A percentile compares a stretch with the other conserved stretches of the same genome.
Conservation (phyloP, 2,888 invertebrate genomes). For the Drosophila tripunctata region DNA sequence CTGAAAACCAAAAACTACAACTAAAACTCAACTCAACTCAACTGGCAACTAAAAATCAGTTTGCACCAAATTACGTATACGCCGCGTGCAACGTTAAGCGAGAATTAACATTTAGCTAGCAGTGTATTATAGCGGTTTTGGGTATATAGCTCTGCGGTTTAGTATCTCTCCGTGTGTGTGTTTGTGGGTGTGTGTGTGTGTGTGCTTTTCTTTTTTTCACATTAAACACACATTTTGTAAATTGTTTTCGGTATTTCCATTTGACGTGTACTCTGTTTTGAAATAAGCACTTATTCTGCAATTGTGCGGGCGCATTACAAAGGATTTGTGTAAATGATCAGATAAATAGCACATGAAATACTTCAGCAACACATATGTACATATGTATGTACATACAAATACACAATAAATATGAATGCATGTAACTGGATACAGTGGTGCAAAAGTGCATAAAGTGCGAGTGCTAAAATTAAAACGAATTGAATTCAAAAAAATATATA, state of each 20-base stretch:
- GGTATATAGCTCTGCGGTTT: conserved; percentile 14
- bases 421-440: neutral
- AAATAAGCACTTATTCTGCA: conserved; percentile 28
- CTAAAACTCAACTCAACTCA: conserved; percentile 36
- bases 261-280: conserved; percentile 10
- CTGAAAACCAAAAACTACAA: conserved; percentile 33
- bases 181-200: neutral
- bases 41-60: conserved; percentile 74
- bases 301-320: conserved; percentile 47
- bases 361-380: neutral
- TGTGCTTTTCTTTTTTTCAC: conserved; percentile 6
- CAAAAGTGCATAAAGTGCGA: neutral
- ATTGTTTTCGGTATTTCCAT: conserved; percentile 29
- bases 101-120: conserved; percentile 72
- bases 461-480: too few relatives aligned
- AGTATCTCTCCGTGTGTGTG: neutral
- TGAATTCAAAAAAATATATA: too few relatives aligned
- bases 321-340: conserved; percentile 37
- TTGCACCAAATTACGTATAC: conserved; percentile 71
- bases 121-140: conserved; percentile 62
- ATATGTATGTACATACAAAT: neutral
- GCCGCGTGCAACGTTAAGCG: conserved; percentile 60
- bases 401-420: neutral
- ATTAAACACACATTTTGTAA: conserved; percentile 35
- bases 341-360: conserved; percentile 26